Percentiles rank a stretch among this genome's conserved stretches.
Evolutionary conservation across 64 coral and sea anemone genomes (phyloP).

Genomic region (Montipora sp.): DNA sequence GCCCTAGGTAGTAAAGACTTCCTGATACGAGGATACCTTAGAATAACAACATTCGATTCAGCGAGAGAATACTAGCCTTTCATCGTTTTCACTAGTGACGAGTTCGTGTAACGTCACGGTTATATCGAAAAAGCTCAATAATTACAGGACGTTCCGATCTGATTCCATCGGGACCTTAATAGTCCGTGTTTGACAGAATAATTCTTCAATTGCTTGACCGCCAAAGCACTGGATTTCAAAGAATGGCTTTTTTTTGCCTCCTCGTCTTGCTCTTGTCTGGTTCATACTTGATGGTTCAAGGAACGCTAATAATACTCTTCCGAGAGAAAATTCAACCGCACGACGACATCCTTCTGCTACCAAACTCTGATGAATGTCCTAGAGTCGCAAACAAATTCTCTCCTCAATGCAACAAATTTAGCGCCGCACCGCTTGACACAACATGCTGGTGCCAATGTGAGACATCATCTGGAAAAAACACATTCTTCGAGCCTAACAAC

Average conservation of each 20-base stretch:
- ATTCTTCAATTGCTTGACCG: not conserved
- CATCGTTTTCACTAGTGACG: not conserved
- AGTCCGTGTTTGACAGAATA: not conserved
- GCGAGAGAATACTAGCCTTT: not conserved
- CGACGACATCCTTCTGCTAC: not conserved
- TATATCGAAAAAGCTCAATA: not conserved
- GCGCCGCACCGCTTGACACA: not conserved
- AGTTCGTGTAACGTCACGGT: not conserved
- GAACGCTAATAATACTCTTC: not conserved
- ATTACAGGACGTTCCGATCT: not conserved
- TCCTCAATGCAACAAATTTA: not conserved
- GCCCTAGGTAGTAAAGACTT: not conserved
- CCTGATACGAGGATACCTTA: not conserved
- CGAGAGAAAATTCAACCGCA: not conserved
- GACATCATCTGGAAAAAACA: not conserved
- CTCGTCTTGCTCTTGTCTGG: not conserved
- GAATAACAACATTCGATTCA: not conserved
- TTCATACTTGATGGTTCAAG: not conserved
- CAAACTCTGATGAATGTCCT: not conserved
- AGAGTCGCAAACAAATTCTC: accelerated
- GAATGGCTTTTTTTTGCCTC: not conserved
- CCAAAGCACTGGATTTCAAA: too few species aligned
- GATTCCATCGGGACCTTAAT: not conserved
- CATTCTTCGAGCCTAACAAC: not conserved
- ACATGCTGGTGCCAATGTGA: not conserved